These are phyloP conservation scores for Gobio gobio DNA, from an alignment of 2,113 vertebrate species.

Conservation along the genomic window DNA sequence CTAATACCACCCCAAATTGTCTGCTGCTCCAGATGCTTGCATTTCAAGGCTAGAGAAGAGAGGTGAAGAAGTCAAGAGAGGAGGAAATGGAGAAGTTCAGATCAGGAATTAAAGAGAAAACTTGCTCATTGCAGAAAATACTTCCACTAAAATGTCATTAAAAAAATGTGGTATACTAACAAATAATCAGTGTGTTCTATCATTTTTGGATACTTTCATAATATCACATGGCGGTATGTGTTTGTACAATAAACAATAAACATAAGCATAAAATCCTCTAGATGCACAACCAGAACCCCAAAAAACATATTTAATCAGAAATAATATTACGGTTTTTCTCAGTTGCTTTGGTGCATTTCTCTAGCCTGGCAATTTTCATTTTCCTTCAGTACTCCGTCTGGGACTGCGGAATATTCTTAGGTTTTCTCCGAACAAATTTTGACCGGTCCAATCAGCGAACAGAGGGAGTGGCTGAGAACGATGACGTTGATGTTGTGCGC, in stretches of 20 bases:
- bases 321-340: background rate
- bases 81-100: constrained; percentile 41
- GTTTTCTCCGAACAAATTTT: too few relatives aligned
- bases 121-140: constrained; percentile 21
- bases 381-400: too few relatives aligned
- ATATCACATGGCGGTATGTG: background rate
- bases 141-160: background rate
- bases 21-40: constrained; percentile 66
- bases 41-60: constrained; percentile 56
- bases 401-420: too few relatives aligned
- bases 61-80: constrained; percentile 63
- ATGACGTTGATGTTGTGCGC: too few relatives aligned
- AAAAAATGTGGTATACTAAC: background rate
- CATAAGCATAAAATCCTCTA: background rate
- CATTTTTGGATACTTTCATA: background rate
- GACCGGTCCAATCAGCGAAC: too few relatives aligned
- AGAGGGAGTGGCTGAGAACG: too few relatives aligned
- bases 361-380: too few relatives aligned
- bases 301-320: background rate
- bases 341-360: too few relatives aligned
- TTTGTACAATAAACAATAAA: background rate
- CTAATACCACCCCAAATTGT: constrained; percentile 73
- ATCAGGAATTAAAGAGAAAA: constrained; percentile 32
- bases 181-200: background rate
- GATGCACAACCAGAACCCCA: background rate